Evolutionary conservation across 2,888 invertebrate species (phyloP).

Genomic region (Chloroclysta siterata): DNA sequence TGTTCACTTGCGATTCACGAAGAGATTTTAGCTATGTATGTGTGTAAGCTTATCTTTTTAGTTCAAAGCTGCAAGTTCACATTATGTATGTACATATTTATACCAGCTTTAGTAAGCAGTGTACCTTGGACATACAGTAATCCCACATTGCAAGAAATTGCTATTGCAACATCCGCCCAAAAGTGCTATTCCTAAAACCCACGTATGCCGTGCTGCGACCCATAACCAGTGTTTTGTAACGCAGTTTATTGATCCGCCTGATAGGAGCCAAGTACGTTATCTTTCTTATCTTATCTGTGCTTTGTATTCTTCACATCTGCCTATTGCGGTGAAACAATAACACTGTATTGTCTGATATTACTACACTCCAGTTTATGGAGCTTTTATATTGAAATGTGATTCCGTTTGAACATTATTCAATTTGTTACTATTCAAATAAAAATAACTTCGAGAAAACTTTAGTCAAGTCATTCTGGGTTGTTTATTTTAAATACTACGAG

Average conservation of each 20-base stretch:
- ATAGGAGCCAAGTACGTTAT: conserved; percentile 62
- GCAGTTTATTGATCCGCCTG: conserved; percentile 74
- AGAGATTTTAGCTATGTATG: no score
- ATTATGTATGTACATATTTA: no score
- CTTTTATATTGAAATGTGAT: conserved; percentile 16
- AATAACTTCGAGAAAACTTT: neutral
- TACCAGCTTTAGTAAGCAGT: neutral
- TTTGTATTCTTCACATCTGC: conserved; percentile 36
- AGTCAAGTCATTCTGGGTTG: neutral
- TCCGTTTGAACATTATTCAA: neutral
- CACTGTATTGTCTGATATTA: conserved; percentile 30
- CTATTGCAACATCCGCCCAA: conserved; percentile 45
- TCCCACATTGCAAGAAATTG: conserved; percentile 32
- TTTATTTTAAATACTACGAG: no score
- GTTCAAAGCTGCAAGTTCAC: no score
- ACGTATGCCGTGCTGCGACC: conserved; percentile 40
- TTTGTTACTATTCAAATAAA: neutral
- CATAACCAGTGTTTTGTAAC: conserved; percentile 54
- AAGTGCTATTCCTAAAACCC: conserved; percentile 47
- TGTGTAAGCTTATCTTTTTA: no score
- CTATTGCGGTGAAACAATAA: conserved; percentile 30
- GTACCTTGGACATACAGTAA: conserved; percentile 28
- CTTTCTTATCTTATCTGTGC: conserved; percentile 64
- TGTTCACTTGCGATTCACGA: no score
- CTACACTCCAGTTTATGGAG: conserved; percentile 34